A percentile compares a stretch with the other conserved stretches of the same genome.
Evolutionary conservation across 1,140 invertebrate genomes (phyloP).

Genomic region (Phortica variegata): DNA sequence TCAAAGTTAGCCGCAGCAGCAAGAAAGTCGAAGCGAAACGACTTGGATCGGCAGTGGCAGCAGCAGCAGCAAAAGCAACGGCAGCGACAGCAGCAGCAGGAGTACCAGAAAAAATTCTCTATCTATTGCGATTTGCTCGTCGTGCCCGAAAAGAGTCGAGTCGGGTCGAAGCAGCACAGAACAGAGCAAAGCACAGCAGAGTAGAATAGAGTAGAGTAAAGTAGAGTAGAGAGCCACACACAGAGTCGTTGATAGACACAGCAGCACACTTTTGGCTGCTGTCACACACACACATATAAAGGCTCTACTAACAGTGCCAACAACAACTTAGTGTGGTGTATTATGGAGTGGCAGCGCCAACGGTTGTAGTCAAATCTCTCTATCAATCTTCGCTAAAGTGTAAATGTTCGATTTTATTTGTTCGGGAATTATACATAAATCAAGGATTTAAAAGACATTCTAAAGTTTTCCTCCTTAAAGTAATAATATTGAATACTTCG

Average conservation of each 20-base stretch:
- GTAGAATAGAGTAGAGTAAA: slow-evolving; percentile 9
- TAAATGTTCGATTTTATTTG: too few species aligned
- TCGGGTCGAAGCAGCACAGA: too few species aligned
- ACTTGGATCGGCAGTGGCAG: slow-evolving; percentile 4
- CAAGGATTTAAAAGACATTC: too few species aligned
- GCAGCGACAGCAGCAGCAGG: slow-evolving; percentile 27
- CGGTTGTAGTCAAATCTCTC: too few species aligned
- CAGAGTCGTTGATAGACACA: slow-evolving; percentile 6
- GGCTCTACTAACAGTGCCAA: too few species aligned
- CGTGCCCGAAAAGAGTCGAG: slow-evolving; percentile 49
- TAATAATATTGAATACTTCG: too few species aligned
- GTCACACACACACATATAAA: slow-evolving; percentile 19
- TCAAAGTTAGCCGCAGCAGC: not conserved
- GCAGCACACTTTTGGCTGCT: slow-evolving; percentile 28
- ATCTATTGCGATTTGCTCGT: slow-evolving; percentile 56
- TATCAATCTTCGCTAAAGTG: too few species aligned
- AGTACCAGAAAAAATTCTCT: slow-evolving; percentile 50
- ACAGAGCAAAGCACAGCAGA: slow-evolving; percentile 15
- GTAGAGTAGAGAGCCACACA: slow-evolving; percentile 5
- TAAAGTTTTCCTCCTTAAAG: too few species aligned
- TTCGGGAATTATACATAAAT: too few species aligned
- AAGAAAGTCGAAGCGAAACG: not conserved
- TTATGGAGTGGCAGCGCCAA: too few species aligned
- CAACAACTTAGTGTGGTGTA: too few species aligned
- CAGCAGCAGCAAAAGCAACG: slow-evolving; percentile 20